phyloP scores from a whole-genome alignment of 2,113 vertebrate species.

The Labrus mixtus region DNA sequence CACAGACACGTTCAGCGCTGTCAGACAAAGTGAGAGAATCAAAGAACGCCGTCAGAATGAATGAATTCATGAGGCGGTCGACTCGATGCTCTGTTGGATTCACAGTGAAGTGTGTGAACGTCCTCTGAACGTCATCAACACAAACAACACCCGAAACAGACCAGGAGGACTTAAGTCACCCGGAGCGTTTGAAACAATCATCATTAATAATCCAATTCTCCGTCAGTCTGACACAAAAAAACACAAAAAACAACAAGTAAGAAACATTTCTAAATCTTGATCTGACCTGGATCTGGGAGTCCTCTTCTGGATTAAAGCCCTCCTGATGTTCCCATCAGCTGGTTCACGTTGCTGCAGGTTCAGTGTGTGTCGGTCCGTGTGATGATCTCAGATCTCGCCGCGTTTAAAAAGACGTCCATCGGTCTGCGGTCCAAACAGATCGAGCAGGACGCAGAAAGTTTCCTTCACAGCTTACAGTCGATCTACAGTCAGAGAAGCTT shows the following conservation, averaged over 20 bases:
- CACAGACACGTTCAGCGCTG: background rate
- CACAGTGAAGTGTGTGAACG: background rate
- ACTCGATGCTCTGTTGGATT: conserved; percentile 51
- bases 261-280: no score
- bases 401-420: background rate
- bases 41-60: background rate
- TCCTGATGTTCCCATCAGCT: conserved; percentile 13
- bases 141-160: background rate
- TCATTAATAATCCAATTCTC: background rate
- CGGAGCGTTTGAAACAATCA: background rate
- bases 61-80: no score
- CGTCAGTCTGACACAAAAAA: background rate
- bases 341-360: background rate
- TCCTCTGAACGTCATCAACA: background rate
- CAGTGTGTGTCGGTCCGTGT: background rate
- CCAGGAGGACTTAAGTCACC: background rate
- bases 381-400: background rate
- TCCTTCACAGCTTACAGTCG: background rate
- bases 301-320: background rate
- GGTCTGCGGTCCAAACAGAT: no score
- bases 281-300: conserved; percentile 31
- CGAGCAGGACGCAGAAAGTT: accelerated
- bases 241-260: background rate
- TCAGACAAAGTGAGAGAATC: background rate
- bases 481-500: conserved; percentile 12